Evolutionary conservation across 2,888 invertebrate genomes (phyloP).

Genomic region (Seladonia tumulorum): DNA sequence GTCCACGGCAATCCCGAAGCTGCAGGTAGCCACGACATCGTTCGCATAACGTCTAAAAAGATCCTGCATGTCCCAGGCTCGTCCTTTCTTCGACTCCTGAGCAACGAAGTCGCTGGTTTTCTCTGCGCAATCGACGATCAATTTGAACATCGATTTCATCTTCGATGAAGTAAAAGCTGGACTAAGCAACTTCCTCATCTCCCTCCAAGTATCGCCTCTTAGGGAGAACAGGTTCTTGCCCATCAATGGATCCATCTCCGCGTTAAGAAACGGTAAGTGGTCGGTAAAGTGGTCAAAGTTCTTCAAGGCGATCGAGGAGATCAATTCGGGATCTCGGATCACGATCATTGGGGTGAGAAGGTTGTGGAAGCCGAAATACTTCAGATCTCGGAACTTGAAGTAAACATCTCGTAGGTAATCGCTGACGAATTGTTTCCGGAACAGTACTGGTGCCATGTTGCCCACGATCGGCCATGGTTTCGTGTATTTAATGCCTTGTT

Average conservation of each 20-base stretch:
- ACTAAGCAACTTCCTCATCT: conserved; percentile 85
- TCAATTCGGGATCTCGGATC: conserved; percentile 72
- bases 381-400: conserved; percentile 49
- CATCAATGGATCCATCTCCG: conserved; percentile 62
- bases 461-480: conserved; percentile 64
- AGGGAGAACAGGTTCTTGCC: conserved; percentile 69
- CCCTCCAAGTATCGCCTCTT: conserved; percentile 85
- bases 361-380: conserved; percentile 72
- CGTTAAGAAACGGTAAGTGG: conserved; percentile 19
- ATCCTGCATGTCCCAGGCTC: conserved; percentile 77
- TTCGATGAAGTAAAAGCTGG: conserved; percentile 87
- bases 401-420: conserved; percentile 51
- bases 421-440: conserved; percentile 37
- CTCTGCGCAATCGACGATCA: conserved; percentile 82
- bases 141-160: conserved; percentile 85
- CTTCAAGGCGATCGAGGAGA: conserved; percentile 68
- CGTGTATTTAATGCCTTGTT: conserved; percentile 57
- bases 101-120: conserved; percentile 74
- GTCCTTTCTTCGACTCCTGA: conserved; percentile 33
- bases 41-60: conserved; percentile 70
- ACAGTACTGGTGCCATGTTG: conserved; percentile 54
- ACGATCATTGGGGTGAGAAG: conserved; percentile 65
- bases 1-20: conserved; percentile 75
- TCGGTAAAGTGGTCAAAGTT: conserved; percentile 69
- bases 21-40: conserved; percentile 76